Base-by-base conservation (phyloP, 1,140 invertebrate species). In the Globodera rostochiensis region DNA sequence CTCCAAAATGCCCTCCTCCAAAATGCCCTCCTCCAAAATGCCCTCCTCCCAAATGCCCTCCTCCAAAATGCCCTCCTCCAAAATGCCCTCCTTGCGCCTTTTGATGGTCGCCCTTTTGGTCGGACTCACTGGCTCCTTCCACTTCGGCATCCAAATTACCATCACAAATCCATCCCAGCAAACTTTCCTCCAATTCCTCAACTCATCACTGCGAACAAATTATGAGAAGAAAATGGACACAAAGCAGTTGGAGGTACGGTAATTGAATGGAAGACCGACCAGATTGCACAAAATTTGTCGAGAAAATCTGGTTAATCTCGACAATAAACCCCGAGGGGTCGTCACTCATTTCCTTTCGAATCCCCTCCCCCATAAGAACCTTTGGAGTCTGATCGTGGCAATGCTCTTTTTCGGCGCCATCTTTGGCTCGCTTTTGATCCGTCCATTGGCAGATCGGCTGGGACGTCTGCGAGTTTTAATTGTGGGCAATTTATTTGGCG, bases 331-430 rank as follows among this genome's bases (percentile, higher is more conserved):
- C 25, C 25, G 36, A 71, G 11, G 67, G 21, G 9, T 69, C n/a
- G 2, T 19, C 19, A 11, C 9, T 70, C 2, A 3, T 45, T n/a
- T 70, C 67, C 11, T 53, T 53, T 53, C 2, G 53, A 11, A 53
- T 53, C 3, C 57, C 15, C 57, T 19, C 69, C 25, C 69, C 15
- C 69, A 87, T 78, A 73, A 88, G 87, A 87, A 73, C 75, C 75
- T 89, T 64, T 88, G 87, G 87, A 88, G 86, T 78, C 75, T 82
- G 73, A 81, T 89, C 45, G 85, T 88, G 6, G 87, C 87, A 2
- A 73, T 89, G 67, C 49, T 88, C 0, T 89, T 89, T 47, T 49
- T 89, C 21, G 87, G 87, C 47, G 87, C 86, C 45, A 82, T 88
- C 15, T 60, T 83, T 49, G 87, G 87, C 49, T 88, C 87, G 8